phyloP scores from a whole-genome alignment of 2,113 vertebrate species.

The Ptyas mucosa region DNA sequence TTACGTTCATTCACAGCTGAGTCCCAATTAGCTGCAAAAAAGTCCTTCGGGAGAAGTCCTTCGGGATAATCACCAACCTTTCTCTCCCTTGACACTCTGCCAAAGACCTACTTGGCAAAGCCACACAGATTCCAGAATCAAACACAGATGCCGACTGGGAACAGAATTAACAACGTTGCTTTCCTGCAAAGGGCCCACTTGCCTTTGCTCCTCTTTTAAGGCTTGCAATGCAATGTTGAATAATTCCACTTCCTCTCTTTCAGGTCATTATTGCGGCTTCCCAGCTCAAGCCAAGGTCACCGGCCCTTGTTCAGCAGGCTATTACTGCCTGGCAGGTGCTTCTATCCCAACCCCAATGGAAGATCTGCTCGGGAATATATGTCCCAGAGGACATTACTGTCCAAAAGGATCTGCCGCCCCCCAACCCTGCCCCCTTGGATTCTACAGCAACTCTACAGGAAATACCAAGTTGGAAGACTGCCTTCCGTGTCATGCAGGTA shows the following conservation, averaged over 20 bases:
- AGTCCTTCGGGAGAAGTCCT: no score
- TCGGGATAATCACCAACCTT: no score
- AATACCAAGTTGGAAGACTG: constrained; percentile 72
- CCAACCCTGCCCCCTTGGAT: constrained; percentile 71
- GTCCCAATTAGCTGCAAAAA: no score
- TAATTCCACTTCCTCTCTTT: background rate
- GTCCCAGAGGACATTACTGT: constrained; percentile 81
- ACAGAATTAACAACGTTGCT: no score
- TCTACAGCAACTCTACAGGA: constrained; percentile 73
- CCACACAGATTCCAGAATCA: no score
- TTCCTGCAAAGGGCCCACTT: no score
- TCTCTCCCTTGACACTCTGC: no score
- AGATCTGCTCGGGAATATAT: constrained; percentile 67
- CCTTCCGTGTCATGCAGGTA: constrained; percentile 78
- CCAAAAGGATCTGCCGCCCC: constrained; percentile 71
- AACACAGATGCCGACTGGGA: no score
- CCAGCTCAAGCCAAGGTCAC: constrained; percentile 67
- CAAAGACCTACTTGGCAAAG: no score
- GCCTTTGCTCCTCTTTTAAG: no score
- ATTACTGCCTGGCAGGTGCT: constrained; percentile 73
- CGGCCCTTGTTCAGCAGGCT: constrained; percentile 73
- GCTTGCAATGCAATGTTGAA: background rate
- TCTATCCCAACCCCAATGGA: constrained; percentile 67
- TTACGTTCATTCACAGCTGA: no score
- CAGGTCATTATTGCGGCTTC: constrained; percentile 75